A percentile compares a stretch with the other conserved stretches of the same genome.
These are phyloP conservation scores for Dynastes hyllus DNA, from an alignment of 2,888 invertebrate species.

Conservation along the genomic window DNA sequence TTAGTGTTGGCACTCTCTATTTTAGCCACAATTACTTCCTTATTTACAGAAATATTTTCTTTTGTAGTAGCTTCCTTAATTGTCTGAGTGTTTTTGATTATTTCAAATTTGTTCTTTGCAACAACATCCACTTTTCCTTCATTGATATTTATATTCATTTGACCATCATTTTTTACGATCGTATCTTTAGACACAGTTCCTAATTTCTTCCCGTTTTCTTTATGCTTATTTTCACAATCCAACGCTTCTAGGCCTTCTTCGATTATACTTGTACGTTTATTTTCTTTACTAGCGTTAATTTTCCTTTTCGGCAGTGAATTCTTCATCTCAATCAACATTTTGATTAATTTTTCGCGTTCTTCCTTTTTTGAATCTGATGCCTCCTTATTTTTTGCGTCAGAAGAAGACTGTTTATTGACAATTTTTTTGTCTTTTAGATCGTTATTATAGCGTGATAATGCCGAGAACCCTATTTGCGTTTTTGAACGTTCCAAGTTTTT, in stretches of 20 bases:
- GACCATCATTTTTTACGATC: too few relatives aligned
- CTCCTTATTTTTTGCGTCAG: conserved; percentile 39
- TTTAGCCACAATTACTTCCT: neutral
- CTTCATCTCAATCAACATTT: conserved; percentile 86
- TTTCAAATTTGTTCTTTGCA: too few relatives aligned
- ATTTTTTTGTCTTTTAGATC: conserved; percentile 58
- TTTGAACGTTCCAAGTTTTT: conserved; percentile 67
- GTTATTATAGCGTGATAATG: conserved; percentile 63
- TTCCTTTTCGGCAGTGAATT: conserved; percentile 79
- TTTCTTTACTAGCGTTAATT: conserved; percentile 64
- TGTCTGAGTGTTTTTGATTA: neutral
- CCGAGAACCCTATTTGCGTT: conserved; percentile 70
- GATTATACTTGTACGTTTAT: conserved; percentile 65
- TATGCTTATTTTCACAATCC: conserved; percentile 42
- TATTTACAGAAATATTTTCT: neutral
- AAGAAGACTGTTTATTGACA: conserved; percentile 17
- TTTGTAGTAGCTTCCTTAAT: neutral
- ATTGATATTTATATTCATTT: too few relatives aligned
- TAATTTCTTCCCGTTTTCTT: conserved; percentile 4
- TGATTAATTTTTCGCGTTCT: conserved; percentile 78
- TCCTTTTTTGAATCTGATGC: conserved; percentile 68
- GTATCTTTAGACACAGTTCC: too few relatives aligned
- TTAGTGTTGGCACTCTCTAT: conserved; percentile 2
- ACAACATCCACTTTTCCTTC: too few relatives aligned
- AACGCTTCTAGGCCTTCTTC: conserved; percentile 64